Base-by-base conservation (phyloP, 2,888 invertebrate genomes). In the Sisyra nigra region DNA sequence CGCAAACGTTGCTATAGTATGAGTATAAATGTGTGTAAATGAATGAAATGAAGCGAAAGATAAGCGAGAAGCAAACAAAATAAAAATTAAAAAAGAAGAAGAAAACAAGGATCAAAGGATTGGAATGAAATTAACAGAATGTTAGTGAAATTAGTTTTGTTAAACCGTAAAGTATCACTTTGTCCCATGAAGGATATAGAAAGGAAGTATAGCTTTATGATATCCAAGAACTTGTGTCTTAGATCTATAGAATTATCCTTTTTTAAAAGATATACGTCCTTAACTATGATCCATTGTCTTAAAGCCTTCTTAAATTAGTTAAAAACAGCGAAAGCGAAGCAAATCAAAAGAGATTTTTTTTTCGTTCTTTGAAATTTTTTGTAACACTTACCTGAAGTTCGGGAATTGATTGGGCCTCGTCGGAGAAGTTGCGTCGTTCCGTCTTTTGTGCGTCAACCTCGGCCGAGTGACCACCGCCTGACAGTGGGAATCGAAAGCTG, bases 321-420 rank as follows among this genome's bases (percentile, higher is more conserved):
- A 24, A 24, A 5, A 3, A 24, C 24, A 24, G 24, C 24, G 7
- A 24, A 24, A 24, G 24, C 24, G 7, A 24, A 24, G 24, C 24
- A 24, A 24, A 24, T 24, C 7, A 24, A 24, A 24, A 30, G 31
- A 30, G 8, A 8, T 2, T 31, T 31, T 10, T 31, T 31, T n/a
- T 10, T 31, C 3, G 3, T n/a, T n/a, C 11, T 31, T 31, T 2
- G 31, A 31, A 31, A 31, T n/a, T 10, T 31, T 2, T 31, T 2
- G n/a, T n/a, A n/a, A n/a, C n/a, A 54, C 59, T 57, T 69, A 89
- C 91, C 78, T 91, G 89, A 55, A 92, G 78, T 60, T 91, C 87
- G 9, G 84, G 83, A 49, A 89, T 82, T 55, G 76, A 68, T 52
- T 85, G 77, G 11, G 86, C 80, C 66, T 92, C 91, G 54, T 92